Base-by-base conservation (phyloP, 1,140 invertebrate genomes). In the Popillia japonica region DNA sequence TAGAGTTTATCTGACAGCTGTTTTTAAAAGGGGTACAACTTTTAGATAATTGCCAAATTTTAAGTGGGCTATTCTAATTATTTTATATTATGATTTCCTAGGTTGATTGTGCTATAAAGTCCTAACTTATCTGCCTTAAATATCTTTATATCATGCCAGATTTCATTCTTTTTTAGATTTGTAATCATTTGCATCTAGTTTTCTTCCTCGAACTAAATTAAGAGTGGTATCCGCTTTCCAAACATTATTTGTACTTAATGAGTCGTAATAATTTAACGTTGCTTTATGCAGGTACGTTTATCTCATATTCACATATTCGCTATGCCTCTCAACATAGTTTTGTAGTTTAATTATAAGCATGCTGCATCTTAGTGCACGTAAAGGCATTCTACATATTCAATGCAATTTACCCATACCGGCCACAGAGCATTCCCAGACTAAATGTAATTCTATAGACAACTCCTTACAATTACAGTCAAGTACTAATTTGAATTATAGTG, bases 401-500 rank as follows among this genome's bases (percentile, higher is more conserved):
- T 55, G 48, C 48, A 55, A 55, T 55, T 55, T 55, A 55, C 11
- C 17, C 14, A n/a, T 17, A 55, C 48, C 48, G 48, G 14, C 48
- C 48, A 17, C 9, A 55, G 14, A 34, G 14, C 48, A 55, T 55
- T 55, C 48, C 48, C 48, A 55, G 48, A 55, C 48, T 55, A 55
- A 55, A 55, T 17, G 48, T 55, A 55, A 55, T 55, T 55, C 48
- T 55, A 55, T 55, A 55, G 48, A n/a, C 48, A 17, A 55, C 48
- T 55, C 48, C 48, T 55, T 55, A 55, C 48, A 55, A 55, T 55
- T 55, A 55, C 17, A 55, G 48, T 17, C 14, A 55, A 3, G 48
- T 55, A 55, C 48, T 55, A 55, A 55, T 55, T 55, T 55, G 48
- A 55, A 17, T 55, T 55, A 55, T 55, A 17, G 6, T 17, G 48